These are phyloP conservation scores for Caenorhabditis tropicalis DNA, from an alignment of 1,140 invertebrate genomes.

Conservation along the genomic window DNA sequence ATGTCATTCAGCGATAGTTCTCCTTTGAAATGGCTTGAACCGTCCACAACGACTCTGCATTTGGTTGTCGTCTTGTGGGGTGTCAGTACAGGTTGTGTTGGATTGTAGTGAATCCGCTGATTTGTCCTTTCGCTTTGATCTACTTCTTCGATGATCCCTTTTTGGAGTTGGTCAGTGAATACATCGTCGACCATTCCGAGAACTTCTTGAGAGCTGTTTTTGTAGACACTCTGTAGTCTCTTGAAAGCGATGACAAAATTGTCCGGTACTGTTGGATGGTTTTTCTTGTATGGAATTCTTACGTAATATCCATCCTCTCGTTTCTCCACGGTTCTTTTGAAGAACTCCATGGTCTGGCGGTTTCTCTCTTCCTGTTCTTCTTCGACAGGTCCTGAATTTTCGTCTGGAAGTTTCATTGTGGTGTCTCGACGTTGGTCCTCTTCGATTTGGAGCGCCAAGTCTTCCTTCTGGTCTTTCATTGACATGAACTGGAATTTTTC, in stretches of 20 bases:
- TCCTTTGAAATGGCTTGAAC: conserved; percentile 64
- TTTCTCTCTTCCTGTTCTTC: not conserved
- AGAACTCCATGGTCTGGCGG: not conserved
- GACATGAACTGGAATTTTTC: not conserved
- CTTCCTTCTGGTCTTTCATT: not conserved
- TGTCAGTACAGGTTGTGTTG: conserved; percentile 73
- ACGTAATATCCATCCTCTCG: conserved; percentile 38
- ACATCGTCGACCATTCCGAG: conserved; percentile 38
- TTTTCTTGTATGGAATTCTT: not conserved
- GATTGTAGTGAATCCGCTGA: conserved; percentile 64
- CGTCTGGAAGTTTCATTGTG: not conserved
- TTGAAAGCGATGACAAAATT: conserved; percentile 36
- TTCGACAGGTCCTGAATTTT: not conserved
- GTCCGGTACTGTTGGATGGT: not conserved
- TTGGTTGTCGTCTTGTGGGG: conserved; percentile 62
- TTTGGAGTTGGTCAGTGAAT: conserved; percentile 41
- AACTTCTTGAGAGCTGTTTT: not conserved
- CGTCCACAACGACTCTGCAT: conserved; percentile 72
- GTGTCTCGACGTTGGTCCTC: not conserved
- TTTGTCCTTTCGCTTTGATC: not conserved
- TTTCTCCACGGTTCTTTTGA: conserved; percentile 19
- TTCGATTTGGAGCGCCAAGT: not conserved
- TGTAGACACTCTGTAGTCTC: not conserved
- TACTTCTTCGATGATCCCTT: conserved; percentile 49
- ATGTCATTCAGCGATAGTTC: conserved; percentile 69